phyloP scores from a whole-genome alignment of 2,888 invertebrate species.

The Venusia cambrica region DNA sequence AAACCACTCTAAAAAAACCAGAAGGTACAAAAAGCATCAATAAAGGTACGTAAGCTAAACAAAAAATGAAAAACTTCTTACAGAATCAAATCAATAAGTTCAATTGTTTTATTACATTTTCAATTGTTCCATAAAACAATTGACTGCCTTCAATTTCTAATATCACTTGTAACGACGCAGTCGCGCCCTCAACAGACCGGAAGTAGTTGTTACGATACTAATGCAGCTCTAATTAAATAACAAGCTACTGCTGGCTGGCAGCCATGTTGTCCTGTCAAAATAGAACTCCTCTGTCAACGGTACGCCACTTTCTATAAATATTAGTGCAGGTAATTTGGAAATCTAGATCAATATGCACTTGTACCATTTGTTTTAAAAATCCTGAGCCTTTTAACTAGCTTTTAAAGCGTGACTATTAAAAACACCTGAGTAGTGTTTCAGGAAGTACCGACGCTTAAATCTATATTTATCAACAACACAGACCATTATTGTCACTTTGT shows the following conservation, averaged over 20 bases:
- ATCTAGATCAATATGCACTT: slow-evolving; percentile 4
- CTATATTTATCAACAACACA: slow-evolving; percentile 69
- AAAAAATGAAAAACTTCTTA: too few relatives aligned
- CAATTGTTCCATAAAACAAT: too few relatives aligned
- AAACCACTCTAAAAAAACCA: too few relatives aligned
- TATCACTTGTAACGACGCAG: slow-evolving; percentile 11
- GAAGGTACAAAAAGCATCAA: too few relatives aligned
- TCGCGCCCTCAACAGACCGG: slow-evolving; percentile 49
- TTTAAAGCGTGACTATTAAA: background rate
- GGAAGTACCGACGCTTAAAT: slow-evolving; percentile 53
- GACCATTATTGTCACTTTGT: slow-evolving; percentile 72
- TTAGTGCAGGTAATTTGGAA: slow-evolving; percentile 19
- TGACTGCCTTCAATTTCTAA: slow-evolving; percentile 3
- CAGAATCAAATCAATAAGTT: too few relatives aligned
- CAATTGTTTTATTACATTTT: too few relatives aligned
- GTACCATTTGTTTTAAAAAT: too few relatives aligned
- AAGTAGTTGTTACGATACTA: slow-evolving; percentile 73
- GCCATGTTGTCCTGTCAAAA: slow-evolving; percentile 62
- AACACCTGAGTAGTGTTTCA: slow-evolving; percentile 25
- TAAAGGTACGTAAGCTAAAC: too few relatives aligned
- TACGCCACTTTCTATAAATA: slow-evolving; percentile 32
- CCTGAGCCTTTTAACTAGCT: too few relatives aligned
- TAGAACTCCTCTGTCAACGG: slow-evolving; percentile 55
- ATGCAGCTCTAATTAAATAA: slow-evolving; percentile 74
- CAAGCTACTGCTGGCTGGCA: slow-evolving; percentile 53